Conservation (phyloP, 1,140 invertebrate genomes). For the Dendrolimus punctatus region DNA sequence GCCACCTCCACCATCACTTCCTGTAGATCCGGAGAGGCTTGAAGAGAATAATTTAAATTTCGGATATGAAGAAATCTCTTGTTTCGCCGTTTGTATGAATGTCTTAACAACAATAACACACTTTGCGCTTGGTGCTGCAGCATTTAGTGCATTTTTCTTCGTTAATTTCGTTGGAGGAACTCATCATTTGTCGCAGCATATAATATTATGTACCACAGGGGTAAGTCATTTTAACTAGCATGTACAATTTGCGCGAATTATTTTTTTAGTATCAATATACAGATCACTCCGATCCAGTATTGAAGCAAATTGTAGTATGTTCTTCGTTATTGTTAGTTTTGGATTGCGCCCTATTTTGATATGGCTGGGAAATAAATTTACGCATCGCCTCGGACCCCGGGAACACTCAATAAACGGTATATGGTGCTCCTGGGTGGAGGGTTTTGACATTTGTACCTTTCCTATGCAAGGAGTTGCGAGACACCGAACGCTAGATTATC, state of each 20-base stretch:
- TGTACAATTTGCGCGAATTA: not conserved
- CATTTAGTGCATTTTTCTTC: constrained; percentile 17
- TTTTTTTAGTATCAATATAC: not conserved
- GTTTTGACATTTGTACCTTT: too few species aligned
- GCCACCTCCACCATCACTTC: constrained; percentile 10
- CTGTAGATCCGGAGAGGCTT: not conserved
- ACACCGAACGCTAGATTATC: too few species aligned
- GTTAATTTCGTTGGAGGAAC: constrained; percentile 7
- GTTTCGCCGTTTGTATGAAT: constrained; percentile 14
- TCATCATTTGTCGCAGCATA: constrained; percentile 13
- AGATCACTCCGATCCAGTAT: too few species aligned
- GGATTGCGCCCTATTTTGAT: too few species aligned
- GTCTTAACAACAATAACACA: constrained; percentile 18
- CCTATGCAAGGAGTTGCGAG: too few species aligned
- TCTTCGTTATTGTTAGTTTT: too few species aligned
- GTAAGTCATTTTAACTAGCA: constrained; percentile 16
- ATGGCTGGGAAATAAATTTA: too few species aligned
- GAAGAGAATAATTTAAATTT: not conserved
- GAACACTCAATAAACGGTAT: too few species aligned
- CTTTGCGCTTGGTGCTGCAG: constrained; percentile 18
- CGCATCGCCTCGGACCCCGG: too few species aligned
- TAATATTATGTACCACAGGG: constrained; percentile 23
- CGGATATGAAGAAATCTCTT: not conserved
- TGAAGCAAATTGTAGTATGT: too few species aligned
- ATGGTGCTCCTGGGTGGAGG: too few species aligned